These are phyloP conservation scores for Eustalomyia histrio DNA, from an alignment of 2,888 invertebrate genomes.

Conservation along the genomic window DNA sequence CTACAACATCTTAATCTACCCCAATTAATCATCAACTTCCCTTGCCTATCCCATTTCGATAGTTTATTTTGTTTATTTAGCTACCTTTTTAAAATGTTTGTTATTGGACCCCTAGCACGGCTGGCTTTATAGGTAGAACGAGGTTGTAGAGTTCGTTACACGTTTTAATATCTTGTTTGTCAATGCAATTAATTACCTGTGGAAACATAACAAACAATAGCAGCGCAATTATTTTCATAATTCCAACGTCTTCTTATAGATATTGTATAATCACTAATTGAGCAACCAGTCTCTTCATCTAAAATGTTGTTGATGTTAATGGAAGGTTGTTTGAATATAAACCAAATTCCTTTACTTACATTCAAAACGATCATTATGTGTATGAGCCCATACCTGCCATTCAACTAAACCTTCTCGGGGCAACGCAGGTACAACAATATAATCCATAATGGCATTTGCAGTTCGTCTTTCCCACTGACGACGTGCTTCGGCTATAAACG, in stretches of 20 bases:
- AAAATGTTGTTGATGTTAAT: slow-evolving; percentile 52
- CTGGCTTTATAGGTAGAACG: too few species aligned
- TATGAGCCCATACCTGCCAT: slow-evolving; percentile 96
- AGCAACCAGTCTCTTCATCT: slow-evolving; percentile 96
- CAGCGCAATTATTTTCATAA: slow-evolving; percentile 92
- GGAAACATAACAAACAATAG: slow-evolving; percentile 90
- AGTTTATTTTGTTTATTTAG: too few species aligned
- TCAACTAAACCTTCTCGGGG: slow-evolving; percentile 91
- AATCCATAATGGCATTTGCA: slow-evolving; percentile 92
- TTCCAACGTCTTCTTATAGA: slow-evolving; percentile 92
- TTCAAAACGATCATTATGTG: slow-evolving; percentile 92
- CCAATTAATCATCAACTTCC: too few species aligned
- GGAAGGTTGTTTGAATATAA: not conserved
- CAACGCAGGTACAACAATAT: slow-evolving; percentile 89
- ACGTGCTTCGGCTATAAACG: slow-evolving; percentile 86
- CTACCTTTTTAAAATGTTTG: too few species aligned
- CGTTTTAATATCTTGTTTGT: too few species aligned
- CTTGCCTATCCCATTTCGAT: too few species aligned
- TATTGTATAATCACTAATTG: slow-evolving; percentile 89
- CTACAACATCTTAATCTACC: too few species aligned
- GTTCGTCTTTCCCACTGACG: slow-evolving; percentile 90
- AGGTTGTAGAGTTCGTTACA: too few species aligned
- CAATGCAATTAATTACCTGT: slow-evolving; percentile 80
- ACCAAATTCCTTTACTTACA: slow-evolving; percentile 82
- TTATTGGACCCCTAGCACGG: too few species aligned